A percentile compares a stretch with the other conserved stretches of the same genome.
Evolutionary conservation across 2,797 vertebrate genomes (phyloP).

Genomic region (Uromys caudimaculatus): DNA sequence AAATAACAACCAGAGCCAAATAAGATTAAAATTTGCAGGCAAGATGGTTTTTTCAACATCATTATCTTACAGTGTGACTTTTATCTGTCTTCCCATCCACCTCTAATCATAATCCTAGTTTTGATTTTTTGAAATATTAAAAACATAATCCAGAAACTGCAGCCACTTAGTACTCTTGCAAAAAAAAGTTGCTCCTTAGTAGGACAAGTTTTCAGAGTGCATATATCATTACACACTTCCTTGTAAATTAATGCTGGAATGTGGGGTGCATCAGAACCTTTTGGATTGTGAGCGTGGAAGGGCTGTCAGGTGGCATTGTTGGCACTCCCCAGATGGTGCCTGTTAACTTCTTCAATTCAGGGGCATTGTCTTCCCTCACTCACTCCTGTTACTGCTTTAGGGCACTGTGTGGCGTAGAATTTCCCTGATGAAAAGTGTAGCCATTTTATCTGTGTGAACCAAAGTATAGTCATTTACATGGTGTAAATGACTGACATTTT

Average conservation of each 20-base stretch:
- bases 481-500: background rate
- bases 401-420: background rate
- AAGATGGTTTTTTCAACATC: conserved; percentile 21
- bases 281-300: background rate
- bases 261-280: background rate
- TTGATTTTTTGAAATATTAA: conserved; percentile 53
- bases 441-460: conserved; percentile 21
- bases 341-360: conserved; percentile 11
- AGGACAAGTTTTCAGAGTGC: background rate
- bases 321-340: background rate
- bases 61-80: conserved; percentile 35
- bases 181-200: background rate
- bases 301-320: background rate
- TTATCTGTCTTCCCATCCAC: conserved; percentile 51
- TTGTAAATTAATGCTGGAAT: background rate
- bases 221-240: background rate
- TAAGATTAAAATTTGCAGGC: background rate
- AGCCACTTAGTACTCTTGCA: background rate
- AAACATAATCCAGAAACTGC: conserved; percentile 44
- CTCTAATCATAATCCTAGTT: conserved; percentile 60
- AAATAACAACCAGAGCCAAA: background rate
- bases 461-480: conserved; percentile 4
- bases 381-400: background rate
- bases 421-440: background rate
- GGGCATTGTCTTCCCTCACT: background rate